Evolutionary conservation across 2,888 invertebrate species (phyloP).

Genomic region (Drosophila anceps): DNA sequence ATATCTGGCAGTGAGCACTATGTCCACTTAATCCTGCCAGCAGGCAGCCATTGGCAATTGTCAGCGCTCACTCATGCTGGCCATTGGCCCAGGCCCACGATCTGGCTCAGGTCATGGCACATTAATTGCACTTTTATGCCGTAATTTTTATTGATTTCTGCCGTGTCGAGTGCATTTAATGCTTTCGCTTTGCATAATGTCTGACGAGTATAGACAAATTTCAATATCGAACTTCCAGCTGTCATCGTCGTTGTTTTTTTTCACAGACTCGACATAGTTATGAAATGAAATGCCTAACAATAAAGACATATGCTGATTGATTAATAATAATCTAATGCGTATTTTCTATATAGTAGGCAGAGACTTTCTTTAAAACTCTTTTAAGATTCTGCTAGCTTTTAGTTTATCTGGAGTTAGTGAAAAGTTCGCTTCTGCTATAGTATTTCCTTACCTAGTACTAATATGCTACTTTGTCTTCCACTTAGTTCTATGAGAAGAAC

Average conservation of each 20-base stretch:
- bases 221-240: neutral
- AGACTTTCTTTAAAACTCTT: neutral
- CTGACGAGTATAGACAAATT: neutral
- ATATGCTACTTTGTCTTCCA: neutral
- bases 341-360: neutral
- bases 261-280: no score
- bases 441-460: no score
- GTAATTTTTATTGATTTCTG: conserved; percentile 69
- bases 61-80: conserved; percentile 27
- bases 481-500: neutral
- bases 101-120: conserved; percentile 65
- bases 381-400: neutral
- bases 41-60: conserved; percentile 53
- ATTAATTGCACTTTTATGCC: conserved; percentile 73
- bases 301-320: no score
- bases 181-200: conserved; percentile 51
- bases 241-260: neutral
- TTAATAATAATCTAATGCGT: no score
- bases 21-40: conserved; percentile 28
- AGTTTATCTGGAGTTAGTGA: neutral
- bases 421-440: no score
- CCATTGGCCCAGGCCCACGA: conserved; percentile 20
- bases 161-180: conserved; percentile 30
- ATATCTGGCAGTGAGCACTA: conserved; percentile 43
- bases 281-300: no score